These are phyloP conservation scores for Sebastes vulpes DNA, from an alignment of 2,797 vertebrate species.

Conservation along the genomic window DNA sequence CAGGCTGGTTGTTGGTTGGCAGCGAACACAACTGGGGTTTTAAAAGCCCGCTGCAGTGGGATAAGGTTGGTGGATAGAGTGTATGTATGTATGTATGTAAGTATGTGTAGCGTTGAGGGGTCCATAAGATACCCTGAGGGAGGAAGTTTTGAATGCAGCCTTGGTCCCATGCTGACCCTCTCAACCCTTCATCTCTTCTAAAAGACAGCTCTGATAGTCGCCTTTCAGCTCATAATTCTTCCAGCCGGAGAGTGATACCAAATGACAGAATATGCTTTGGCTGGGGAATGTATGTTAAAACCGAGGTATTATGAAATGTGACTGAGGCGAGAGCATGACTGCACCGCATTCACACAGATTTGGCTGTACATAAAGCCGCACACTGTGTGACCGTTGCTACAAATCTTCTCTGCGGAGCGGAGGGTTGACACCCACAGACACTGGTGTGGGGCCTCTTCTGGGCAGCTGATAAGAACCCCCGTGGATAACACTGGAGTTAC, in stretches of 20 bases:
- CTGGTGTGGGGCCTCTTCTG: slow-evolving; percentile 59
- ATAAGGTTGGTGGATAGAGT: slow-evolving; percentile 39
- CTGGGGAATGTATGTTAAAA: slow-evolving; percentile 58
- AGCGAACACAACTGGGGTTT: slow-evolving; percentile 40
- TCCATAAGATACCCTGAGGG: slow-evolving; percentile 58
- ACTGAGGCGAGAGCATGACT: slow-evolving; percentile 45
- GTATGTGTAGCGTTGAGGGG: slow-evolving; percentile 40
- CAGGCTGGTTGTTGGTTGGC: slow-evolving; percentile 60
- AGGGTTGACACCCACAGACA: slow-evolving; percentile 66
- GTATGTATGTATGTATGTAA: slow-evolving; percentile 22
- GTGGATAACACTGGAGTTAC: slow-evolving; percentile 55
- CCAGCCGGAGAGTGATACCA: slow-evolving; percentile 45
- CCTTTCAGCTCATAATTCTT: slow-evolving; percentile 62
- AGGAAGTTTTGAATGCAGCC: slow-evolving; percentile 54
- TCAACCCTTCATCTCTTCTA: slow-evolving; percentile 51
- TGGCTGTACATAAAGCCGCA: slow-evolving; percentile 52
- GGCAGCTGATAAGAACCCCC: slow-evolving; percentile 71
- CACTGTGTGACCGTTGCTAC: slow-evolving; percentile 49
- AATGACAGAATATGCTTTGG: slow-evolving; percentile 57
- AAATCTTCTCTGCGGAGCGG: slow-evolving; percentile 62
- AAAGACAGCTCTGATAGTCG: slow-evolving; percentile 49
- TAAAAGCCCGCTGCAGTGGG: slow-evolving; percentile 38
- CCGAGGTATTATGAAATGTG: slow-evolving; percentile 64
- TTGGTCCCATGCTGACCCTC: slow-evolving; percentile 58
- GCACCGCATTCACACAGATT: slow-evolving; percentile 59